phyloP scores from a whole-genome alignment of 2,888 invertebrate species.

The Cacoxenus indagator region DNA sequence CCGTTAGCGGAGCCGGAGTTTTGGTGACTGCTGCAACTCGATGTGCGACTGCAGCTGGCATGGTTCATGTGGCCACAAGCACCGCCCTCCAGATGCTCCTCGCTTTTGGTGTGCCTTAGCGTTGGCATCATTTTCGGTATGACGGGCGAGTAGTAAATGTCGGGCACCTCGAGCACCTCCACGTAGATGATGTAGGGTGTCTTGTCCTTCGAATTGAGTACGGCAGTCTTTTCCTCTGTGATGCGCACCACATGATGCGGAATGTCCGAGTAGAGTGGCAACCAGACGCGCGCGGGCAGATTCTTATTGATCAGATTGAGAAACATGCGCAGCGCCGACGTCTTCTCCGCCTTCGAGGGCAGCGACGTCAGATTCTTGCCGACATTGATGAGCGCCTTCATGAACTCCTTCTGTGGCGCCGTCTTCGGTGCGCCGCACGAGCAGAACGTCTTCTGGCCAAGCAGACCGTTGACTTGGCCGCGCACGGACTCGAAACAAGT shows the following conservation, averaged over 20 bases:
- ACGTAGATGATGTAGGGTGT: constrained; percentile 99
- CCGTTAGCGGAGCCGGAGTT: constrained; percentile 31
- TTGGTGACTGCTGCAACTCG: constrained; percentile 62
- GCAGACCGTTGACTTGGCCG: constrained; percentile 79
- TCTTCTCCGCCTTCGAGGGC: constrained; percentile 91
- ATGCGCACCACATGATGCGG: constrained; percentile 96
- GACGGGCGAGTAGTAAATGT: constrained; percentile 85
- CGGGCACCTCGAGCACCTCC: constrained; percentile 91
- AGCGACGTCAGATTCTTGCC: constrained; percentile 86
- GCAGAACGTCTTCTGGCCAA: constrained; percentile 83
- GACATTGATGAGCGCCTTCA: constrained; percentile 88
- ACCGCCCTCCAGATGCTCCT: constrained; percentile 83
- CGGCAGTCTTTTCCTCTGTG: constrained; percentile 96
- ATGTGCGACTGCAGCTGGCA: constrained; percentile 59
- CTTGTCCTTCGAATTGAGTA: constrained; percentile 92
- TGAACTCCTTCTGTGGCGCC: constrained; percentile 87
- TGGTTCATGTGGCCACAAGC: constrained; percentile 48
- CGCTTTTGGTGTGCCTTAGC: constrained; percentile 92
- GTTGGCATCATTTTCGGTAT: constrained; percentile 91
- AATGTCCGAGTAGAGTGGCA: constrained; percentile 87
- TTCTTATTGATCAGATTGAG: constrained; percentile 94
- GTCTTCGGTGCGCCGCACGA: constrained; percentile 86
- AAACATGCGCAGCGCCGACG: constrained; percentile 92
- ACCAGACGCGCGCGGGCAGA: constrained; percentile 97
- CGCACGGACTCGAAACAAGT: constrained; percentile 89